Base-by-base conservation (phyloP, 2,113 vertebrate genomes). In the Chrysemys picta region DNA sequence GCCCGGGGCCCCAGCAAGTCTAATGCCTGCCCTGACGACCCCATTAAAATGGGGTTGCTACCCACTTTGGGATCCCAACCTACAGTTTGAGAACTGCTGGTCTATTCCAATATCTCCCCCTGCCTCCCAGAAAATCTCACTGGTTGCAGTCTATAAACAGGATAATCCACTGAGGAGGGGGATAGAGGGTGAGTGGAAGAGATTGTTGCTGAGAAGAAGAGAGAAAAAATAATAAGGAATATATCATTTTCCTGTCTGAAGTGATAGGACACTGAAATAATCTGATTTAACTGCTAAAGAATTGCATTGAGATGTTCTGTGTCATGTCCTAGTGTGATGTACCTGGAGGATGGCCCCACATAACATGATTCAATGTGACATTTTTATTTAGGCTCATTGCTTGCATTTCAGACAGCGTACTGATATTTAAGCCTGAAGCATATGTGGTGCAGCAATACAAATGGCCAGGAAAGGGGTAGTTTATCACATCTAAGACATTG, bases 291-390 rank as follows among this genome's bases (percentile, higher is more conserved):
- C 25, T 72, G 76, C 4, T 56, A 62, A 1, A 87, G 54, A 50
- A 96, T 24, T 78, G 29, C 11, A 21, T 2, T 78, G 79, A 86
- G 21, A 27, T 93, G 49, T 59, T 93, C 42, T 52, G 49, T 92
- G 81, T 69, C 62, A 76, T 75, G 29, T n/a, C 62, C 53, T 49
- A 89, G 84, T 29, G 17, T 82, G 29, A 38, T 89, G 38, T 59
- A 88, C 79, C 88, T 92, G 72, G 45, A 89, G 78, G 49, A 76
- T 53, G 65, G 29, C 21, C 85, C 6, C 9, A 56, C 35, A 17
- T 42, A 75, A 76, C 22, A 8, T 49, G 35, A 96, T 89, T 93
- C 81, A 88, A 89, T 45, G 62, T 90, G 94, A 49, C 82, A 82
- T 88, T 94, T 95, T 88, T 85, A 80, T 84, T 86, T 78, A 78